These are phyloP conservation scores for Vanacampus margaritifer DNA, from an alignment of 2,113 vertebrate species.

Conservation along the genomic window DNA sequence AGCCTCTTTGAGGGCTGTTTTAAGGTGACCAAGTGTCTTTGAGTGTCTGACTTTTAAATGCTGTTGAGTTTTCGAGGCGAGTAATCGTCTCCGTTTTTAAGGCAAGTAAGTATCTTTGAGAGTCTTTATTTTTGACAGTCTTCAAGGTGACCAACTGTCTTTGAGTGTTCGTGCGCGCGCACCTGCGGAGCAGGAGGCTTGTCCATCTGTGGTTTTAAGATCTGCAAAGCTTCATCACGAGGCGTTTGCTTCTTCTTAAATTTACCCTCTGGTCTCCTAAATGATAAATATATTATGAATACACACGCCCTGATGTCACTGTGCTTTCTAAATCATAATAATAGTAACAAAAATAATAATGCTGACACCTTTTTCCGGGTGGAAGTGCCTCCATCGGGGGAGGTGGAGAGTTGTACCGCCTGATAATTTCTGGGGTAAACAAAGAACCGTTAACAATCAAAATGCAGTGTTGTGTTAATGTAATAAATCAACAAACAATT, in stretches of 20 bases:
- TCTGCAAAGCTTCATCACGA: conserved; percentile 89
- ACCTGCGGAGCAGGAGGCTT: conserved; percentile 64
- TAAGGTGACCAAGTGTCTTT: background rate
- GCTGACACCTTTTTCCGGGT: conserved; percentile 58
- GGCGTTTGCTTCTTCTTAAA: conserved; percentile 84
- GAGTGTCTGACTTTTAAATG: background rate
- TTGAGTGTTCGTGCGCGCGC: background rate
- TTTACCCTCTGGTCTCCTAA: conserved; percentile 73
- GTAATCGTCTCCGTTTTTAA: no score
- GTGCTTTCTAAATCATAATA: background rate
- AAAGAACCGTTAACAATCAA: background rate
- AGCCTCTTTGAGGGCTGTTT: no score
- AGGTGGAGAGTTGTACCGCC: conserved; percentile 80
- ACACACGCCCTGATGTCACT: background rate
- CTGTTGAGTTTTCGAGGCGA: background rate
- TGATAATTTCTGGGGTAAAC: conserved; percentile 77
- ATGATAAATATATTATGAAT: conserved; percentile 6
- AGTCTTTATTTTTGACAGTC: background rate
- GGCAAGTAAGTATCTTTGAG: background rate
- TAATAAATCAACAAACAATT: no score
- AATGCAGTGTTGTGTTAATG: background rate
- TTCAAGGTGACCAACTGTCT: background rate
- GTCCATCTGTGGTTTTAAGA: conserved; percentile 87
- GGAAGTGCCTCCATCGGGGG: conserved; percentile 41
- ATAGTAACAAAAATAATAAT: background rate